Percentiles rank a stretch among this genome's conserved stretches.
Evolutionary conservation across 2,888 invertebrate species (phyloP).

Genomic region (Sesia bembeciformis): DNA sequence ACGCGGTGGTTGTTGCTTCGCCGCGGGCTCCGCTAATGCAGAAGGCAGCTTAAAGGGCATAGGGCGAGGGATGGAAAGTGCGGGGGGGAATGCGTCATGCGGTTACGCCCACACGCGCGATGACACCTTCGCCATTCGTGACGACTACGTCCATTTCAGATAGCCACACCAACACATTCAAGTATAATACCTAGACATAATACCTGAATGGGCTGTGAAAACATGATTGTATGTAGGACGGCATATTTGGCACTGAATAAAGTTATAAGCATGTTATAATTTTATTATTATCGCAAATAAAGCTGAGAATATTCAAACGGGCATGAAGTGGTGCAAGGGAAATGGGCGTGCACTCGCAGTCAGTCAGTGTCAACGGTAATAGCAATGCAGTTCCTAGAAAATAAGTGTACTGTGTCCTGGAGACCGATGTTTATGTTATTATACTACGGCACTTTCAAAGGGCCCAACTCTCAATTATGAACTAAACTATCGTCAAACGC

Average conservation of each 20-base stretch:
- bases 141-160: constrained; percentile 9
- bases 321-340: background rate
- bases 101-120: constrained; percentile 37
- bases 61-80: constrained; percentile 1
- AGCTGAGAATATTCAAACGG: background rate
- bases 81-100: constrained; percentile 13
- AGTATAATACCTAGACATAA: background rate
- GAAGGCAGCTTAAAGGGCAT: constrained; percentile 9
- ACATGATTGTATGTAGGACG: background rate
- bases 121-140: constrained; percentile 20
- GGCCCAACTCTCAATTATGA: background rate
- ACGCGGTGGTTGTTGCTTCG: background rate
- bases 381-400: background rate
- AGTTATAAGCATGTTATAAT: background rate
- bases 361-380: background rate
- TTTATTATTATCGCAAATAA: background rate
- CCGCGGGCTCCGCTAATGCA: constrained; percentile 10
- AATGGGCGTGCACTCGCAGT: background rate
- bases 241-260: background rate
- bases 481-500: too few species aligned
- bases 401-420: background rate
- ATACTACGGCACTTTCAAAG: background rate
- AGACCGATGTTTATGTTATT: background rate
- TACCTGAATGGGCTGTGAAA: too few species aligned
- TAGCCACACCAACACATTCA: background rate